Percentiles rank a stretch among this genome's conserved stretches.
These are phyloP conservation scores for Cactoblastis cactorum DNA, from an alignment of 2,888 invertebrate genomes.

Conservation along the genomic window DNA sequence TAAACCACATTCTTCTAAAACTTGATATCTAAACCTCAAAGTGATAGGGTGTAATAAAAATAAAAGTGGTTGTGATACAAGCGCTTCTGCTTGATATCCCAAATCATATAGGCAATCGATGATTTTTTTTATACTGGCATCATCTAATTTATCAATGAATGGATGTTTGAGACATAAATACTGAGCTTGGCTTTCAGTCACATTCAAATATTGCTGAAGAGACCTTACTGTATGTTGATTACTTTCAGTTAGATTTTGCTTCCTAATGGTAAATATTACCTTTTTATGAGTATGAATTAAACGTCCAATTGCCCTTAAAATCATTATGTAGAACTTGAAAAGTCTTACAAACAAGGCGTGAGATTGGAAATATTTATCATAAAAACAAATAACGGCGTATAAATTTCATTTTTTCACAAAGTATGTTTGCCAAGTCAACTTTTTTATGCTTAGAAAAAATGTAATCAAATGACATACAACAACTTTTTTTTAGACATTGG, in stretches of 20 bases:
- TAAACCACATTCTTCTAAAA: conserved; percentile 67
- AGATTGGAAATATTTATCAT: too few species aligned
- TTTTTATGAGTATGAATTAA: conserved; percentile 17
- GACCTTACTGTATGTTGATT: conserved; percentile 21
- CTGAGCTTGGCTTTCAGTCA: conserved; percentile 49
- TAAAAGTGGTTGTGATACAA: conserved; percentile 51
- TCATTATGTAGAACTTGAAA: not conserved
- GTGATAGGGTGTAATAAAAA: conserved; percentile 59
- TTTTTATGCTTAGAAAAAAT: too few species aligned
- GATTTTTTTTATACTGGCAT: conserved; percentile 37
- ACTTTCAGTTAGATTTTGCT: not conserved
- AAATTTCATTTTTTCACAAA: too few species aligned
- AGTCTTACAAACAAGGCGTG: too few species aligned
- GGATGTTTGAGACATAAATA: conserved; percentile 57
- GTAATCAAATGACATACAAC: too few species aligned
- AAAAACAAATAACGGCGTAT: too few species aligned
- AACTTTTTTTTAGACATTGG: too few species aligned
- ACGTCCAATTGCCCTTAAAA: not conserved
- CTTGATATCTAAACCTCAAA: conserved; percentile 51
- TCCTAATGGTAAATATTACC: conserved; percentile 3
- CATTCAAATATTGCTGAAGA: conserved; percentile 48
- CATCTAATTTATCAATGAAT: conserved; percentile 45
- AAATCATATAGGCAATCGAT: conserved; percentile 45
- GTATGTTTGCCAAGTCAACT: too few species aligned
- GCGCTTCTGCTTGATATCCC: conserved; percentile 42